Evolutionary conservation across 2,113 vertebrate genomes (phyloP).

Genomic region (Pampusana beccarii): DNA sequence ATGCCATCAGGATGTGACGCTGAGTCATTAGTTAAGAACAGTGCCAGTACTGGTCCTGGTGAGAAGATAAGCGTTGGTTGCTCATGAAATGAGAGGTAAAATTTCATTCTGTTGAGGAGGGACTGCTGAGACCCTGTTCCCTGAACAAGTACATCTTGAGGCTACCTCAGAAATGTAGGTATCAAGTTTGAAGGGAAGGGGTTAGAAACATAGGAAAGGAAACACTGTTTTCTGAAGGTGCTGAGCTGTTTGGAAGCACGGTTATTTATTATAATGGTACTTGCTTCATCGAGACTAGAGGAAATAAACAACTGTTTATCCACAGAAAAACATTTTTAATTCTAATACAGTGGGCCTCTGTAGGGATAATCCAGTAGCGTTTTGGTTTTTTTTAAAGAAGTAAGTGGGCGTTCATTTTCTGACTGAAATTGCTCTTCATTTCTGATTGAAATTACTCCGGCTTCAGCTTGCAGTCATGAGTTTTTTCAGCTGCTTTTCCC

Average conservation of each 20-base stretch:
- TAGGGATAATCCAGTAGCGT: background rate
- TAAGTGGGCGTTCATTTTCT: background rate
- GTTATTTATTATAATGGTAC: background rate
- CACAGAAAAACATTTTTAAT: background rate
- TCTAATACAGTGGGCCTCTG: background rate
- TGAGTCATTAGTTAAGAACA: background rate
- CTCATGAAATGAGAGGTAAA: background rate
- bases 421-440: background rate
- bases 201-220: background rate
- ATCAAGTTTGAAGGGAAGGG: background rate
- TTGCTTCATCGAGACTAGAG: background rate
- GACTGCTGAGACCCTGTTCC: background rate
- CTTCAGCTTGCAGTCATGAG: background rate
- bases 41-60: background rate
- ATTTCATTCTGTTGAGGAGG: background rate
- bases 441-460: background rate
- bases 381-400: background rate
- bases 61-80: background rate
- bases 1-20: background rate
- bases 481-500: background rate
- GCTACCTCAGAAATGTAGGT: background rate
- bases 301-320: background rate
- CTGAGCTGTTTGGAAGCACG: background rate
- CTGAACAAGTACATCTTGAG: background rate
- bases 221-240: background rate